Evolutionary conservation across 2,888 invertebrate species (phyloP), one percentile per base, ranked within the genome.

Genomic region (Phalera bucephala): DNA sequence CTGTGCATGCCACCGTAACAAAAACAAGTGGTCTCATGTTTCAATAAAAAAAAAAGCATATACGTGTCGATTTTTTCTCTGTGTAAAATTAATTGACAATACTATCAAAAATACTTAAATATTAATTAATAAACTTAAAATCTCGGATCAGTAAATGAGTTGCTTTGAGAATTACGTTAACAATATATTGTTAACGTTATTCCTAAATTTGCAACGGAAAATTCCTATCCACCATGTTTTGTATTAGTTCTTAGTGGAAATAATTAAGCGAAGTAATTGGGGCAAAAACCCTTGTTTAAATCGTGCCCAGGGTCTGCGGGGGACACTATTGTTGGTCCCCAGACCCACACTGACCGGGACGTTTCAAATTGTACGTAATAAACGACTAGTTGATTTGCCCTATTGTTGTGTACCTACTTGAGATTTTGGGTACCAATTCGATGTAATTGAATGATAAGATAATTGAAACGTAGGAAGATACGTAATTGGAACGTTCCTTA

Each of bases 281-380:
- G 73, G 72, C 68, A 79, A 82, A 84, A 81, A 74, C 81, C 84
- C 85, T 83, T 83, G 83, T 83, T 88, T 83, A 80, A 80, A 75
- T 66, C 69, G 66, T 56, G 65, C 64, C 72, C 65, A 66, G 66
- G 71, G 71, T 77, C 87, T 88, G 88, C 67, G 48, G 65, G 79
- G 82, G 88, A 87, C 87, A 82, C 72, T 61, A 80, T 85, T 85
- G 82, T 83, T 57, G 43, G 55, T 53, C 72, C 65, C 54, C 52
- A 40, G 56, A 40, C 45, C 53, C 47, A 38, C 47, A 76, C 80
- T 87, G 88, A 85, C 88, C 88, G 83, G 64, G 65, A 72, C 78
- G 82, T 84, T 75, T 64, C 65, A 84, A 87, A 86, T 87, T 82
- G 79, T 72, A 57, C 69, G 66, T 73, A 67, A 77, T 67, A 57